Evolutionary conservation across 2,113 vertebrate genomes (phyloP).

Genomic region (Bubo blakistoni): DNA sequence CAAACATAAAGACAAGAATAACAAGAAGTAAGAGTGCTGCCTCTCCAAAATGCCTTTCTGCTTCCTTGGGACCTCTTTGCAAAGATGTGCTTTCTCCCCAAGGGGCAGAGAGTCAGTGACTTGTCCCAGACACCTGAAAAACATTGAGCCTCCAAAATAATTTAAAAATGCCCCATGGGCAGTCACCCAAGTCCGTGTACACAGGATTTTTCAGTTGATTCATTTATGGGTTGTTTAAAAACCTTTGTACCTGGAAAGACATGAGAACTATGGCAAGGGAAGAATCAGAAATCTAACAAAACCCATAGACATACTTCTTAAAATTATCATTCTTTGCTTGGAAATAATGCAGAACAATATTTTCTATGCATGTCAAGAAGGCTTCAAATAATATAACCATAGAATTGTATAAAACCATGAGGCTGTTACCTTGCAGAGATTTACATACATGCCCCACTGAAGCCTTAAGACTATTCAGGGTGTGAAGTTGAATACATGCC

Average conservation of each 20-base stretch:
- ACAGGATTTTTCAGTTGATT: neutral
- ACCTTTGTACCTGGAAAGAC: neutral
- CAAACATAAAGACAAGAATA: neutral
- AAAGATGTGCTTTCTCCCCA: neutral
- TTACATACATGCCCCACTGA: neutral
- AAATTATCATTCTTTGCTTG: neutral
- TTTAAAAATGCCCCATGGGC: neutral
- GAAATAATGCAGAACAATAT: neutral
- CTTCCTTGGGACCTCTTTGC: neutral
- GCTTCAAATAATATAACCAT: neutral
- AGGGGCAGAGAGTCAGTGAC: neutral
- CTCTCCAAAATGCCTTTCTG: neutral
- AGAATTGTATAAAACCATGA: neutral
- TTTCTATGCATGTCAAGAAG: neutral
- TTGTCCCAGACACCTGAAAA: neutral
- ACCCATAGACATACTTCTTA: neutral
- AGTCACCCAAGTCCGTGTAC: neutral
- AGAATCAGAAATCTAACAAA: neutral
- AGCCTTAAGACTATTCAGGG: neutral
- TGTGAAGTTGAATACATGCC: neutral
- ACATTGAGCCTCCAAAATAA: neutral
- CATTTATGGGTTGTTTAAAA: neutral
- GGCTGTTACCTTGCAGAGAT: neutral
- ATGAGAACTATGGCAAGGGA: neutral
- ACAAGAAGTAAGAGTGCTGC: neutral